These are phyloP conservation scores for Notarius quadriscutis DNA, from an alignment of 2,113 vertebrate species.

Conservation along the genomic window DNA sequence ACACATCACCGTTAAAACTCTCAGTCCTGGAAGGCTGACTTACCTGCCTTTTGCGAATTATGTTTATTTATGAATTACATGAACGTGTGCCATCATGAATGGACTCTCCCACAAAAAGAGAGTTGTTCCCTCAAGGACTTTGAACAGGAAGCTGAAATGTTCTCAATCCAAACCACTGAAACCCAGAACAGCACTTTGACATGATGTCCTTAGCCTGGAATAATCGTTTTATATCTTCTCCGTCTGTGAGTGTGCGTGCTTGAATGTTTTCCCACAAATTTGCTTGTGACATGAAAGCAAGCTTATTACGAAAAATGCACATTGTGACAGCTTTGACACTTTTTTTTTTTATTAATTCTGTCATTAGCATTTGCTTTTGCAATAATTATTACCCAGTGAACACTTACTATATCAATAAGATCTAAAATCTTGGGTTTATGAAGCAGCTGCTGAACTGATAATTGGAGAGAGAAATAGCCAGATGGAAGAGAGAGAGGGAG, in stretches of 20 bases:
- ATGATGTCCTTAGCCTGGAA: slow-evolving; percentile 1
- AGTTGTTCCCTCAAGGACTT: not conserved
- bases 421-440: not conserved
- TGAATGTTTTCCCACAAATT: not conserved
- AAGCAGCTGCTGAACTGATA: slow-evolving; percentile 9
- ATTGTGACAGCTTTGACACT: not conserved
- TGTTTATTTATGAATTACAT: not conserved
- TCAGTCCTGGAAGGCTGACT: not conserved
- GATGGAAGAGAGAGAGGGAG: not conserved
- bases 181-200: slow-evolving; percentile 3
- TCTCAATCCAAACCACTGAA: slow-evolving; percentile 5
- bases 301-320: not conserved
- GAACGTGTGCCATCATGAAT: not conserved
- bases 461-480: not conserved
- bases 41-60: not conserved
- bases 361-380: not conserved
- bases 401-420: not conserved
- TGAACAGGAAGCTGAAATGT: slow-evolving; percentile 1
- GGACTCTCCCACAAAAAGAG: not conserved
- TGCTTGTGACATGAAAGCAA: not conserved
- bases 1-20: not conserved
- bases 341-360: not conserved
- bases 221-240: not conserved
- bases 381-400: not conserved
- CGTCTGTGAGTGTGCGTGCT: no score